A percentile compares a stretch with the other conserved stretches of the same genome.
Conservation (phyloP, 2,888 invertebrate species). For the Merodon equestris region DNA sequence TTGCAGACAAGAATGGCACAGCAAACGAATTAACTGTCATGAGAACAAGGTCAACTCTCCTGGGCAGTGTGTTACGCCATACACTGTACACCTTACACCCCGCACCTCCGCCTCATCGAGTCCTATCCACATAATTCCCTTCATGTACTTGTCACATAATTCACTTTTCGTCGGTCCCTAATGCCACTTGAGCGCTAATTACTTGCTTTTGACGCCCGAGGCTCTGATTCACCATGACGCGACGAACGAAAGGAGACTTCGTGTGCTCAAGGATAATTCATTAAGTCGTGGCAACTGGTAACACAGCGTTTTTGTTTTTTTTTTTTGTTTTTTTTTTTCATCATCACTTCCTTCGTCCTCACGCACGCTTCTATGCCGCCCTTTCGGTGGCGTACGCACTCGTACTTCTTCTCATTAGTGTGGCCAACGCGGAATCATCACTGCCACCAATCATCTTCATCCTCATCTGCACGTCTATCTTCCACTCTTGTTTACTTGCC, state of each 20-base stretch:
- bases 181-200: conserved; percentile 47
- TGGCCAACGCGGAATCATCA: too few relatives aligned
- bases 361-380: conserved; percentile 2
- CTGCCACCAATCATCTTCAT: conserved; percentile 13
- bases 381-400: conserved; percentile 24
- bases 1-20: conserved; percentile 15
- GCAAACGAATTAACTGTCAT: conserved; percentile 18
- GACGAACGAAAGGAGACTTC: background rate
- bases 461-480: conserved; percentile 16
- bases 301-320: conserved; percentile 3
- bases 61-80: conserved; percentile 1
- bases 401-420: background rate
- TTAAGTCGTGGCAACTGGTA: conserved; percentile 20
- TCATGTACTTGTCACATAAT: conserved; percentile 39
- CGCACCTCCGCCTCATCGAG: too few relatives aligned
- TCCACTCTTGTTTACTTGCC: conserved; percentile 34
- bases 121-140: conserved; percentile 17
- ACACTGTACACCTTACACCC: too few relatives aligned
- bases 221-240: background rate
- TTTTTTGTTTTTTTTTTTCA: background rate
- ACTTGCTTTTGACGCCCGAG: conserved; percentile 21
- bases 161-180: conserved; percentile 35
- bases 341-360: background rate
- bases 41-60: conserved; percentile 3
- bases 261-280: conserved; percentile 14